Base-by-base conservation (phyloP, 1,140 invertebrate species). In the Achroia grisella region DNA sequence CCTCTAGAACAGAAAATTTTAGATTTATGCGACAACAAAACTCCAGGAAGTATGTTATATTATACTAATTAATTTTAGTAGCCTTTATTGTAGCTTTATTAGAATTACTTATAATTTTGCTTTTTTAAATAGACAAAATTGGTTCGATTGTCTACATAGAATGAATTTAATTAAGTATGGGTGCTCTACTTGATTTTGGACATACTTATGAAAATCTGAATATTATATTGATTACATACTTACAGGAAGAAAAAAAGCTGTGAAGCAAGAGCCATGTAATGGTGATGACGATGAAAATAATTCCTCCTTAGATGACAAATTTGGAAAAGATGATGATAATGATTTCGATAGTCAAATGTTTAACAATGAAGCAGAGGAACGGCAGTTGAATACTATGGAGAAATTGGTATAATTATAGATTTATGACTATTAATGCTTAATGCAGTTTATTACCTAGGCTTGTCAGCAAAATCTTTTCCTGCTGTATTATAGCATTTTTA, bases 1-100 rank as follows among this genome's bases (percentile, higher is more conserved):
- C 44, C 60, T 14, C 27, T 76, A 32, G 71, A 76, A 39, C 53
- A 63, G 33, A 69, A 60, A 36, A 72, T 79, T 29, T 54, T 68
- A 23, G 56, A 57, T 23, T 40, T 76, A 1, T 62, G 62, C 48
- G 48, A 52, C 39, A 49, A 41, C 13, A 70, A 60, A 23, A 35
- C 14, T 17, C 28, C 35, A 47, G 32, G 47, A 40, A 66, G 71
- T 74, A 52, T 71, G 68, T 33, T 14, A 15, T 37, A 40, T n/a
- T n/a, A 11, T 36, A 9, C 6, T 15, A 32, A 14, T 15, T 10
- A 27, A 43, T n/a, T n/a, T n/a, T n/a, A n/a, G n/a, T n/a, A n/a
- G n/a, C n/a, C n/a, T n/a, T n/a, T n/a, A n/a, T n/a, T n/a, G n/a
- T n/a, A n/a, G n/a, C n/a, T n/a, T n/a, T n/a, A n/a, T n/a, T n/a